Percentiles rank a stretch among this genome's conserved stretches.
phyloP scores from a whole-genome alignment of 2,113 vertebrate species.

The Entelurus aequoreus region DNA sequence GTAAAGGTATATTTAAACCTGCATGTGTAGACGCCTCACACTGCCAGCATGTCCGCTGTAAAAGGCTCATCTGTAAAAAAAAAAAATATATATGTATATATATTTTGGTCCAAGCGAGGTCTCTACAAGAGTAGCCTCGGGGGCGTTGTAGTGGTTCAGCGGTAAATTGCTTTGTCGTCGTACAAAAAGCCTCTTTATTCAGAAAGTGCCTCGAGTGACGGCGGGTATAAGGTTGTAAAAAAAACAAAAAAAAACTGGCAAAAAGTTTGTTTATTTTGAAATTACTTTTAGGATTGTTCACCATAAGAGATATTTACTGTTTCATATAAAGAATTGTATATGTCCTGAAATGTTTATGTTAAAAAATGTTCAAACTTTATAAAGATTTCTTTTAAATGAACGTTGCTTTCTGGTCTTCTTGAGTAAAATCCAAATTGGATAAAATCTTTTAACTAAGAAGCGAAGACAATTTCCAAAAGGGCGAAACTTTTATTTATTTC shows the following conservation, averaged over 20 bases:
- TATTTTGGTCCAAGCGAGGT: too few species aligned
- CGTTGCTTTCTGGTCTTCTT: neutral
- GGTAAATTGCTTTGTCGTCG: constrained; percentile 36
- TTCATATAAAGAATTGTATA: constrained; percentile 71
- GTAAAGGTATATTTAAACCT: constrained; percentile 50
- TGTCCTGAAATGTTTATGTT: constrained; percentile 68
- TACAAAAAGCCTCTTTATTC: constrained; percentile 51
- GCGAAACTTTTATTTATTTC: neutral
- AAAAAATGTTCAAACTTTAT: constrained; percentile 67
- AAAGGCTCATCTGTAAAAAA: constrained; percentile 32
- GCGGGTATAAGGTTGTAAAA: constrained; percentile 1
- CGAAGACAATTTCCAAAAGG: neutral
- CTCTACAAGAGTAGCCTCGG: constrained; percentile 41
- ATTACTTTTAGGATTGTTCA: constrained; percentile 64
- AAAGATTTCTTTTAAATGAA: constrained; percentile 64
- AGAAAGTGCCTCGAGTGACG: constrained; percentile 69
- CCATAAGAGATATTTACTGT: constrained; percentile 70
- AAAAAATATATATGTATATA: too few species aligned
- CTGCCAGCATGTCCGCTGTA: constrained; percentile 53
- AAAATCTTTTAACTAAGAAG: too few species aligned
- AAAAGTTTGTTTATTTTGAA: constrained; percentile 69
- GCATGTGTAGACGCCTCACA: constrained; percentile 60
- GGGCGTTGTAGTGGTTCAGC: constrained; percentile 43
- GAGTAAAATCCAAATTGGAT: neutral
- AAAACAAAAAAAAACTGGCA: neutral